Base-by-base conservation (phyloP, 2,888 invertebrate species). In the Entomobrya proxima region DNA sequence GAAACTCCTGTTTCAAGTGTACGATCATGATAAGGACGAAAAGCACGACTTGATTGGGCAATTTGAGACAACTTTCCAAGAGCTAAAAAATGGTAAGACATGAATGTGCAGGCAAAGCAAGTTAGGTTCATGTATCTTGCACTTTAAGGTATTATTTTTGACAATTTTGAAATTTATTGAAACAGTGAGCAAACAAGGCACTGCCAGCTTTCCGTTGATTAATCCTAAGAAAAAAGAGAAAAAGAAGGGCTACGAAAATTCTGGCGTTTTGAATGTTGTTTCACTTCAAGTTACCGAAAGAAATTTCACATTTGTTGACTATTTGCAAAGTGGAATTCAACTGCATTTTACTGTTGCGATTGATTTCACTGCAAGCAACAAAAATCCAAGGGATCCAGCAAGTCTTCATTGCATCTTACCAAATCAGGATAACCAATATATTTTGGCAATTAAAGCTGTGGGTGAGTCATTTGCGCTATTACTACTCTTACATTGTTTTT, bases 1-100 rank as follows among this genome's bases (percentile, higher is more conserved):
- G 72, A 90, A 91, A 32, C 91, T 94, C 44, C 91, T 91, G 79
- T 91, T 93, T 61, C 93, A 93, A 87, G 93, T 93, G 77, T 93
- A 90, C 90, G 93, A 93, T 89, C 92, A 93, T 92, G 92, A 93
- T 89, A 91, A 91, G 72, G 92, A 92, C 91, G 92, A 93, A 50
- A 90, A 91, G 35, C 92, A 92, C 91, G 93, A 93, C 80, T 91
- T 92, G 74, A 93, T 93, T 90, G 93, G 93, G 6, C 91, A 91
- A 72, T 92, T 92, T 86, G 90, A 90, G 74, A 92, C 92, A 3
- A 92, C 91, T 13, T 88, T 92, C 27, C 90, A 91, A 52, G 91
- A 92, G 78, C 89, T 93, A 9, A 86, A 91, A 1, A 87, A 89
- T 86, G 91, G 90, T 91, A 77, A 83, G 74, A 67, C n/a, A n/a